These are phyloP conservation scores for Petroica traversi DNA, from an alignment of 2,113 vertebrate genomes.

Conservation along the genomic window DNA sequence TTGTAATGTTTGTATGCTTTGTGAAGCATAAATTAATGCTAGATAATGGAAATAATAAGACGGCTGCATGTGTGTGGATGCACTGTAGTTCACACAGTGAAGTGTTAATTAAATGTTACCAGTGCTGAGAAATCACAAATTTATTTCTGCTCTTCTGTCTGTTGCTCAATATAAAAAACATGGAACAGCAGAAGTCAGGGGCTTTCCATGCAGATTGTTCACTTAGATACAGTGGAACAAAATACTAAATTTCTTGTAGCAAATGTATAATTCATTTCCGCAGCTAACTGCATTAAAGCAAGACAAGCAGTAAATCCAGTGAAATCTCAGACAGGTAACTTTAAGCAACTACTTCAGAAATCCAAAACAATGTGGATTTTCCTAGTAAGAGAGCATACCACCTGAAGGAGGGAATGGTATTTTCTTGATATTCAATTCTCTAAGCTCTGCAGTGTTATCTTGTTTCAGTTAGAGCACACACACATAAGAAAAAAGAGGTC, in stretches of 20 bases:
- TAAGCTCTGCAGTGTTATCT: background rate
- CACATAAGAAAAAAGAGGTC: background rate
- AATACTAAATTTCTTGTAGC: background rate
- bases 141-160: background rate
- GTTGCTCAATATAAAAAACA: background rate
- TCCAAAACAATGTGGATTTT: background rate
- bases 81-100: background rate
- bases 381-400: background rate
- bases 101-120: background rate
- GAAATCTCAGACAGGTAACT: background rate
- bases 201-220: background rate
- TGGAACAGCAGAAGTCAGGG: background rate
- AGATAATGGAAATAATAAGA: slow-evolving; percentile 10
- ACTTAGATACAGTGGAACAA: background rate
- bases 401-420: background rate
- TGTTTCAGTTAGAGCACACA: background rate
- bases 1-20: background rate
- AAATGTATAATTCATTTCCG: background rate
- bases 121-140: background rate
- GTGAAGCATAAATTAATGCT: slow-evolving; percentile 12
- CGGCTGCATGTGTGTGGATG: fast-evolving
- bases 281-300: background rate
- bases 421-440: background rate
- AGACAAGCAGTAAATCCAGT: background rate
- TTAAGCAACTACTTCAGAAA: background rate